Percentiles rank a stretch among this genome's conserved stretches.
Evolutionary conservation across 2,888 invertebrate genomes (phyloP).

Genomic region (Sesia apiformis): DNA sequence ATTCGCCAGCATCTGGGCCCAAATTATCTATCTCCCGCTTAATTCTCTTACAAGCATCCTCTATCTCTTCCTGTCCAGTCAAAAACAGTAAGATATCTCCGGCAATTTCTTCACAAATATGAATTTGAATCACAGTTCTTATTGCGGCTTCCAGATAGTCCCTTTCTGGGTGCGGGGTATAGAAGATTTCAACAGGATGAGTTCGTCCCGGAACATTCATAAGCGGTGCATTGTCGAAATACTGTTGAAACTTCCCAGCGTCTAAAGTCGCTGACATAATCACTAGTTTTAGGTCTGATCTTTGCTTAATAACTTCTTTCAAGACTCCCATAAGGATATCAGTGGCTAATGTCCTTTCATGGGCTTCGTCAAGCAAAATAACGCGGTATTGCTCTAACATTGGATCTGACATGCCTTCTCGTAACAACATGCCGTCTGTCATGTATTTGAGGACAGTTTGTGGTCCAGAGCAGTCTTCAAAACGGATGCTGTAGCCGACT

Average conservation of each 20-base stretch:
- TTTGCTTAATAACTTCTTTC: constrained; percentile 96
- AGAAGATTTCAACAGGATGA: constrained; percentile 85
- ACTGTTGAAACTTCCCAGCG: constrained; percentile 99
- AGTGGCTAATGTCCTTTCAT: constrained; percentile 98
- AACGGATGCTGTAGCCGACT: constrained; percentile 87
- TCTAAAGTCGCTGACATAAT: constrained; percentile 99
- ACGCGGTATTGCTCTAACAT: constrained; percentile 97
- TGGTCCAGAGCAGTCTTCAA: constrained; percentile 97
- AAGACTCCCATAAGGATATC: constrained; percentile 99
- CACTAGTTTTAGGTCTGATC: constrained; percentile 94
- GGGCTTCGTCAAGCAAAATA: constrained; percentile 97
- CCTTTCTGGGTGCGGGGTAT: constrained; percentile 97
- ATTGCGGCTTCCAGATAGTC: constrained; percentile 99
- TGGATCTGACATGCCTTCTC: constrained; percentile 99
- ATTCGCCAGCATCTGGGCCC: constrained; percentile 96
- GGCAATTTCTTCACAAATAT: constrained; percentile 93
- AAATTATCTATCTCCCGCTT: constrained; percentile 95
- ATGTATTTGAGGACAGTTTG: constrained; percentile 97
- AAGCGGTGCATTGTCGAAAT: constrained; percentile 98
- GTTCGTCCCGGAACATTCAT: constrained; percentile 94
- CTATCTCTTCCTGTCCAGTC: constrained; percentile 95
- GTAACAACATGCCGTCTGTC: constrained; percentile 99
- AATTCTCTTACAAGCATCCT: constrained; percentile 98
- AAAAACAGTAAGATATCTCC: constrained; percentile 96
- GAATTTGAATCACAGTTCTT: constrained; percentile 94